A percentile compares a stretch with the other conserved stretches of the same genome.
These are phyloP conservation scores for Epirrita christyi DNA, from an alignment of 2,888 invertebrate species.

Conservation along the genomic window DNA sequence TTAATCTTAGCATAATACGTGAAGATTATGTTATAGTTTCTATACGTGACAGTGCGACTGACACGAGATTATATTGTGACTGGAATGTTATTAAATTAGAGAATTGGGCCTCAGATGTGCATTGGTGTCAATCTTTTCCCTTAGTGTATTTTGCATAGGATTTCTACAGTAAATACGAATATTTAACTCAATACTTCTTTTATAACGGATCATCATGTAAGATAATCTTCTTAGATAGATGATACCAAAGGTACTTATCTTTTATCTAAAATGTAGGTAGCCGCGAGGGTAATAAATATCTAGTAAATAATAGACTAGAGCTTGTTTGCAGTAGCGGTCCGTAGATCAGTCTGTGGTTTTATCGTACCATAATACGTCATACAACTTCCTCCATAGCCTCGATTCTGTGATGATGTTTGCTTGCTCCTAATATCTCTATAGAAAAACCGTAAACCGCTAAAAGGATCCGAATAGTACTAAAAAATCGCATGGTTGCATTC, in stretches of 20 bases:
- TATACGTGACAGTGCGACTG: too few relatives aligned
- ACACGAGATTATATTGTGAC: too few relatives aligned
- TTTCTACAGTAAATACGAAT: neutral
- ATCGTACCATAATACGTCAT: slow-evolving; percentile 11
- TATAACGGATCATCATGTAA: neutral
- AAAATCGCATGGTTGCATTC: neutral
- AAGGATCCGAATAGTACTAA: too few relatives aligned
- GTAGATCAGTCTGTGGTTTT: slow-evolving; percentile 25
- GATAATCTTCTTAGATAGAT: slow-evolving; percentile 1
- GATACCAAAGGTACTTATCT: slow-evolving; percentile 3
- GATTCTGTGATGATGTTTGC: neutral
- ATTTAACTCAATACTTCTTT: neutral
- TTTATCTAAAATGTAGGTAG: slow-evolving; percentile 8
- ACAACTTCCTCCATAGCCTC: slow-evolving; percentile 12
- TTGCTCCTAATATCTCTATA: neutral
- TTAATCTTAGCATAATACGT: too few relatives aligned
- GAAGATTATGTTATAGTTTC: too few relatives aligned
- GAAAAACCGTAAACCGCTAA: neutral
- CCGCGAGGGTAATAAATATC: slow-evolving; percentile 7
- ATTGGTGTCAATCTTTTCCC: slow-evolving; percentile 16
- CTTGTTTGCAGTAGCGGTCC: slow-evolving; percentile 31
- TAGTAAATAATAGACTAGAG: slow-evolving; percentile 22
- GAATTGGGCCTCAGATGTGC: slow-evolving; percentile 6
- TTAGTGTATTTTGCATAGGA: neutral
- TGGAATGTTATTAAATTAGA: too few relatives aligned